A percentile compares a stretch with the other conserved stretches of the same genome.
phyloP scores from a whole-genome alignment of 2,113 vertebrate species.

The Erythrocercus mccallii region DNA sequence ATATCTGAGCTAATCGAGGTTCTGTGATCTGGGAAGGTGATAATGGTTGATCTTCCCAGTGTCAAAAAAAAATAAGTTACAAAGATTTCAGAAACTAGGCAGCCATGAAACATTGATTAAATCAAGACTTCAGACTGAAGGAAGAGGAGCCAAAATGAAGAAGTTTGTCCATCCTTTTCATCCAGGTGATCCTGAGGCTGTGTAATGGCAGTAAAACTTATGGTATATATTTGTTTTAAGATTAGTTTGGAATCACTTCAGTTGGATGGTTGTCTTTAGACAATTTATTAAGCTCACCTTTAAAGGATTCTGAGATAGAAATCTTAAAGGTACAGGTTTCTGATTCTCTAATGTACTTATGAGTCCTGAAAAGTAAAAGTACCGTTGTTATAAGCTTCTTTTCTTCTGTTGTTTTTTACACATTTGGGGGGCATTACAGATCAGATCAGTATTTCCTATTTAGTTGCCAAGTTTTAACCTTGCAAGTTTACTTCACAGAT shows the following conservation, averaged over 20 bases:
- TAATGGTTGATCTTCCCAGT: not conserved
- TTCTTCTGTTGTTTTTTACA: not conserved
- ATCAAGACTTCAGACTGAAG: not conserved
- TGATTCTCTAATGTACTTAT: not conserved
- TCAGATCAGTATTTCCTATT: not conserved
- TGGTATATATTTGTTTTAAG: rapidly evolving
- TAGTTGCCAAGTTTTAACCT: not conserved
- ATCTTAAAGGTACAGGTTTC: not conserved
- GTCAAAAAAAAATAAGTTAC: not conserved
- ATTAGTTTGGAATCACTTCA: not conserved
- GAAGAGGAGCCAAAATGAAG: not conserved
- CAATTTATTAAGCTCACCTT: not conserved
- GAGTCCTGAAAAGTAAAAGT: not conserved
- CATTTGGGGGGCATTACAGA: not conserved
- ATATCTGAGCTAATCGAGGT: not conserved
- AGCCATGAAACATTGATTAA: not conserved
- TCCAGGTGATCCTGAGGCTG: not conserved
- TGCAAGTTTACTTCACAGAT: not conserved
- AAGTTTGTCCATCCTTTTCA: not conserved
- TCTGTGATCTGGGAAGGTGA: not conserved
- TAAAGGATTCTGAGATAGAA: not conserved
- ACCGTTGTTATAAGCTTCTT: not conserved
- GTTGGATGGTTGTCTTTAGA: not conserved
- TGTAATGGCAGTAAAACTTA: not conserved
- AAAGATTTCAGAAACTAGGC: not conserved